Base-by-base conservation (phyloP, 2,888 invertebrate species). In the Elmis aenea region DNA sequence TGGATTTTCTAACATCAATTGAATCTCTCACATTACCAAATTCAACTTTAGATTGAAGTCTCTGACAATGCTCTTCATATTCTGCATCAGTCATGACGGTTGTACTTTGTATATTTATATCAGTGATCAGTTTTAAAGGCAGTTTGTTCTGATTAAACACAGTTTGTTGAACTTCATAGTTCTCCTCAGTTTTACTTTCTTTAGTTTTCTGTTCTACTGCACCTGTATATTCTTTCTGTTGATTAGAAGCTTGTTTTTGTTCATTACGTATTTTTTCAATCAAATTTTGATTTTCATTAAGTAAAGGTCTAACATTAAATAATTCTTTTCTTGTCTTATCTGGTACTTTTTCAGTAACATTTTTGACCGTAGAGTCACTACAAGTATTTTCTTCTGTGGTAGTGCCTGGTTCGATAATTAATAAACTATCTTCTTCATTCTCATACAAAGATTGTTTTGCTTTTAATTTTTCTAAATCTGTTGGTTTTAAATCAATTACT, bases 11-110 rank as follows among this genome's bases (percentile, higher is more conserved):
- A 1, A 78, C 66, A 54, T 82, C 82, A 35, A 82, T 76, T 0
- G 82, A 81, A 61, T 83, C 82, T 42, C 77, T 73, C 1, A 75
- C 81, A 51, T 80, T 82, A 42, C 79, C 77, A 50, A 84, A 84
- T 51, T 83, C 82, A 2, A 80, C 75, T 59, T 80, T 76, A 11
- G 79, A 79, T 55, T 81, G 79, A 18, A 83, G 58, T 26, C 79
- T 70, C 37, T 79, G 76, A 14, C 81, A 79, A 51, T 81, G 82
- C 40, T 80, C 79, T 44, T 77, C 70, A 50, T 74, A 76, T 36
- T 67, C 66, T n/a, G 59, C 40, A 32, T 56, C 58, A 40, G 52
- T 55, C 26, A 44, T 13, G n/a, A n/a, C n/a, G n/a, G n/a, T n/a
- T n/a, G n/a, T n/a, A 42, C 47, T 42, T 33, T 44, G 41, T 37